Base-by-base conservation (phyloP, 2,888 invertebrate species). In the Epirrhoe alternata region DNA sequence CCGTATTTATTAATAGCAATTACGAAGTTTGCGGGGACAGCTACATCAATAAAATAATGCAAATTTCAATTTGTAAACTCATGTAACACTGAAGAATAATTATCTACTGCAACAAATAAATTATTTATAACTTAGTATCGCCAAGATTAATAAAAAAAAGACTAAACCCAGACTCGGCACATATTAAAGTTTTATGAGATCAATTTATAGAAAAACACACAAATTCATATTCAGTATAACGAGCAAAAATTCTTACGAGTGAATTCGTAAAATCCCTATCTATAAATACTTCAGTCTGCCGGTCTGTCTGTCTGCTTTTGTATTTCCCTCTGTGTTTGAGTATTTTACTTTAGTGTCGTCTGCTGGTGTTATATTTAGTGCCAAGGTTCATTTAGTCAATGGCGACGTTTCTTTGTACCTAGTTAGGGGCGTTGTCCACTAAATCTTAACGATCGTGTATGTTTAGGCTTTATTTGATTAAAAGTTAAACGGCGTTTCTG, bases 241-340 rank as follows among this genome's bases (percentile, higher is more conserved):
- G 31, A 16, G 31, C 53, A 54, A 35, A 58, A 68, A 68, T 68
- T 70, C 74, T 61, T 69, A 79, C 58, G 61, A 67, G 70, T 56
- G 65, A 61, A 68, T 68, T 66, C 70, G 70, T 81, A 83, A 85
- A 82, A 84, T 84, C 71, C 57, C 71, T 69, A 66, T 72, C 71
- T 75, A 75, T 87, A 82, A 81, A 75, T 73, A 74, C 69, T 64
- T 12, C 64, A 68, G 76, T 76, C 76, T 75, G 76, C 70, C 83
- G 79, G 86, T 86, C 87, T 86, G 88, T 90, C 89, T 86, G 87
- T 86, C 86, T 80, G 78, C 74, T 85, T 86, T 87, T 87, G 86
- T 88, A 84, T 70, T 72, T 70, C 66, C 68, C 59, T 64, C 69
- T 69, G 72, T 65, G 62, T 66, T 71, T 68, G 69, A 72, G 68